These are phyloP conservation scores for Coregonus sp. DNA, from an alignment of 2,797 vertebrate genomes.

Conservation along the genomic window DNA sequence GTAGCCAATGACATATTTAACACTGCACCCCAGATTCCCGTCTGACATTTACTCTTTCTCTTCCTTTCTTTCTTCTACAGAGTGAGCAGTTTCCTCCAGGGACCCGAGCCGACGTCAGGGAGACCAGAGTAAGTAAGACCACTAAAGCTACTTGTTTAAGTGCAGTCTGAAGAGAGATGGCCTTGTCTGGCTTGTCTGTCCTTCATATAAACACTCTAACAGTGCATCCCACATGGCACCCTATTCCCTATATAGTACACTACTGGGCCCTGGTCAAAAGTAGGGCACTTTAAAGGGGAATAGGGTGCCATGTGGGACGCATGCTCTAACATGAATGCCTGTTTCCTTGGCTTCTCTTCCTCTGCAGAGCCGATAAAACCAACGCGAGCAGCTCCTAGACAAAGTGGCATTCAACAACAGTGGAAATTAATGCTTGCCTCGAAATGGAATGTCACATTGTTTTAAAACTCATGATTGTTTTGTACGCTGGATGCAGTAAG, in stretches of 20 bases:
- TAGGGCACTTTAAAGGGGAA: background rate
- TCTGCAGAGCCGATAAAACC: conserved; percentile 59
- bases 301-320: background rate
- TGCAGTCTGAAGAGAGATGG: conserved; percentile 48
- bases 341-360: conserved; percentile 37
- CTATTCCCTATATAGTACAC: background rate
- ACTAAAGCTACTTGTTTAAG: conserved; percentile 37
- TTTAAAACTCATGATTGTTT: conserved; percentile 42
- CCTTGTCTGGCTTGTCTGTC: conserved; percentile 47
- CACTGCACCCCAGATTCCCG: background rate
- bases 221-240: background rate
- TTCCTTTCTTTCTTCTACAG: conserved; percentile 63
- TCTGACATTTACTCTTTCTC: conserved; percentile 17
- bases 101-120: conserved; percentile 82
- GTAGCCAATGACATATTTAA: no score
- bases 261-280: background rate
- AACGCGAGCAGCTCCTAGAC: conserved; percentile 67
- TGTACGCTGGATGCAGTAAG: conserved; percentile 35
- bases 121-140: conserved; percentile 91
- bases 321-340: conserved; percentile 36
- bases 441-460: conserved; percentile 25
- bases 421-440: conserved; percentile 34
- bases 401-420: conserved; percentile 23
- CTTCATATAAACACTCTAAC: conserved; percentile 44
- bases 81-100: conserved; percentile 92